These are phyloP conservation scores for Drosophila persimilis DNA, from an alignment of 1,140 invertebrate species.

Conservation along the genomic window DNA sequence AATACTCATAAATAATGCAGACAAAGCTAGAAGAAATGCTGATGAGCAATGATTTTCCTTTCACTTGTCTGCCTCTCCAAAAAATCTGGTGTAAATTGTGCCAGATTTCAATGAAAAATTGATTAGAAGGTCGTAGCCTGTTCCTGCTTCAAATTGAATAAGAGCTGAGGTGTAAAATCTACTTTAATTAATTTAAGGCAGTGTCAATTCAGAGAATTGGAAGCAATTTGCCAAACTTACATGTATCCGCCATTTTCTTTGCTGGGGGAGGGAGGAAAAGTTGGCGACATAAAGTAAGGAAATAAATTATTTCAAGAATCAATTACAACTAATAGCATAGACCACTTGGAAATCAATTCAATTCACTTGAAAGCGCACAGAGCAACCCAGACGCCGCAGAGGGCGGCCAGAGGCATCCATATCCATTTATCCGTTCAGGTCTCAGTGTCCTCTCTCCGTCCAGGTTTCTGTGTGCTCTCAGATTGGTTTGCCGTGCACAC, in stretches of 20 bases:
- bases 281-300: constrained; percentile 65
- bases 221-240: constrained; percentile 45
- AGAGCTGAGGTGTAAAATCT: constrained; percentile 32
- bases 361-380: constrained; percentile 53
- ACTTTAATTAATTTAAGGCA: constrained; percentile 51
- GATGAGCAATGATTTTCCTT: no score
- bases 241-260: neutral
- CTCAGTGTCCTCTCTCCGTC: constrained; percentile 23
- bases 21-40: no score
- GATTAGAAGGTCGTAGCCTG: neutral
- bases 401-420: constrained; percentile 20
- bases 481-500: constrained; percentile 1
- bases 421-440: constrained; percentile 47
- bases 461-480: constrained; percentile 8
- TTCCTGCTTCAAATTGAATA: constrained; percentile 4
- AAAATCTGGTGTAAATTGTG: neutral
- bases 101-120: constrained; percentile 5
- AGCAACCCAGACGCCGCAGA: constrained; percentile 17
- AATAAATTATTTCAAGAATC: constrained; percentile 74
- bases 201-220: constrained; percentile 24
- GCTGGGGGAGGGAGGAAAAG: neutral
- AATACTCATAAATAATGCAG: no score
- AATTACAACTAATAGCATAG: constrained; percentile 72
- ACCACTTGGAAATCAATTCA: constrained; percentile 70
- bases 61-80: no score